Conservation (phyloP, 2,113 vertebrate species). For the Spheniscus mendiculus region DNA sequence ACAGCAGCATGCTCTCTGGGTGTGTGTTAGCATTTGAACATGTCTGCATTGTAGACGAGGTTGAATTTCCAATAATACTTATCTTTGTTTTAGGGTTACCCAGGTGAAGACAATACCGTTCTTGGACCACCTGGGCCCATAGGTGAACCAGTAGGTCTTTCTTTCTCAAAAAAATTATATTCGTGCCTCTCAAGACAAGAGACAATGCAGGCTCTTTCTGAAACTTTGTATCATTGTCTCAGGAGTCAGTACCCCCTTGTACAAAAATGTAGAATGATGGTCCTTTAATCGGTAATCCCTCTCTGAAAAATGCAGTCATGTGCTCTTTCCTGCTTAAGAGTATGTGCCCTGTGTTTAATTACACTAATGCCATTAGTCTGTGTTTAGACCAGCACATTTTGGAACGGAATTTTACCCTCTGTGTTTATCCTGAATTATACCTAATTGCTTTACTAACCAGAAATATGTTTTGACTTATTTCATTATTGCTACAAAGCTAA, state of each 20-base stretch:
- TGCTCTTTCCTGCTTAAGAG: neutral
- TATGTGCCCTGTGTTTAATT: neutral
- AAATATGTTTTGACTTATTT: neutral
- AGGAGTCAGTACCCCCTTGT: neutral
- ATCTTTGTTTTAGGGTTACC: conserved; percentile 84
- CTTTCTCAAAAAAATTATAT: conserved; percentile 76
- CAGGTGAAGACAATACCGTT: conserved; percentile 88
- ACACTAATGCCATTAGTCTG: neutral
- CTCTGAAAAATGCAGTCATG: neutral
- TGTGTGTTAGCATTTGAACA: neutral
- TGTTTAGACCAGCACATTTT: neutral
- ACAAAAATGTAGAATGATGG: neutral
- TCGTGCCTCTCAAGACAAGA: conserved; percentile 16
- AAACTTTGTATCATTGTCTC: neutral
- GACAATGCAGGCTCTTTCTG: neutral
- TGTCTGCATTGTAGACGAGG: neutral
- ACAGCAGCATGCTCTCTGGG: neutral
- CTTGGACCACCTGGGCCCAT: conserved; percentile 90
- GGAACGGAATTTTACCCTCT: neutral
- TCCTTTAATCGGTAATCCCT: neutral
- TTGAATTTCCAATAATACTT: neutral
- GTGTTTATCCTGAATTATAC: neutral
- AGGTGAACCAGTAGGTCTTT: conserved; percentile 99
- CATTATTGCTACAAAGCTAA: neutral
- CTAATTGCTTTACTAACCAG: neutral